Evolutionary conservation across 1,140 invertebrate species (phyloP), one percentile per base, ranked within the genome.

Genomic region (Ectropis grisescens): DNA sequence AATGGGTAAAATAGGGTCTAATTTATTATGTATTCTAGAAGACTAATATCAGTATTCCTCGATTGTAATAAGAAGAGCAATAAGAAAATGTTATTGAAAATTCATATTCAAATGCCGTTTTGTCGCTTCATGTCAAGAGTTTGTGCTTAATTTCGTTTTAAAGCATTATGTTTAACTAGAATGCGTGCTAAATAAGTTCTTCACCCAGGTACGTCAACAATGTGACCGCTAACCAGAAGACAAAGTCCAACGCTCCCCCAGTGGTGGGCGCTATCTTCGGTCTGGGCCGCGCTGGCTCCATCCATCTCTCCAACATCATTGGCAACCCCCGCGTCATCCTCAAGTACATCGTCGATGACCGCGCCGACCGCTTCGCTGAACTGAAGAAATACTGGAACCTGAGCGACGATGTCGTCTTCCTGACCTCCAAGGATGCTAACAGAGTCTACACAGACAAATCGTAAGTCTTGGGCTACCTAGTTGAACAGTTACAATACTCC

Each of bases 321-420:
- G 46, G 45, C 2, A 89, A 84, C 51, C 74, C 78, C 3, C 79
- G 87, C n/a, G 61, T 84, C 0, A 71, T 83, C 13, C 45, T 91
- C 1, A 46, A 86, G 1, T 91, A 89, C 47, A 69, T 90, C 5
- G 81, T 91, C 1, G 88, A 90, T 27, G 84, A 87, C 16, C 46
- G 78, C 1, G 47, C 66, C 8, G 60, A 75, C 3, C 84, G 79
- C 13, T 84, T 84, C 44, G 31, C 59, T 8, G 70, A 70, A 62
- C 9, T 19, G 16, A 19, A 19, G 16, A 8, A 19, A 3, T 83
- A 85, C 49, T 89, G 85, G 82, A 67, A 79, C 11, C 46, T 89
- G 2, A 33, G 41, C 10, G 46, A 82, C 1, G 49, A 82, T 10
- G 65, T 78, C 2, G 68, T 50, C 3, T 83, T 88, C 33, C 42